A percentile compares a stretch with the other conserved stretches of the same genome.
These are phyloP conservation scores for Resseliella maxima DNA, from an alignment of 2,888 invertebrate species.

Conservation along the genomic window DNA sequence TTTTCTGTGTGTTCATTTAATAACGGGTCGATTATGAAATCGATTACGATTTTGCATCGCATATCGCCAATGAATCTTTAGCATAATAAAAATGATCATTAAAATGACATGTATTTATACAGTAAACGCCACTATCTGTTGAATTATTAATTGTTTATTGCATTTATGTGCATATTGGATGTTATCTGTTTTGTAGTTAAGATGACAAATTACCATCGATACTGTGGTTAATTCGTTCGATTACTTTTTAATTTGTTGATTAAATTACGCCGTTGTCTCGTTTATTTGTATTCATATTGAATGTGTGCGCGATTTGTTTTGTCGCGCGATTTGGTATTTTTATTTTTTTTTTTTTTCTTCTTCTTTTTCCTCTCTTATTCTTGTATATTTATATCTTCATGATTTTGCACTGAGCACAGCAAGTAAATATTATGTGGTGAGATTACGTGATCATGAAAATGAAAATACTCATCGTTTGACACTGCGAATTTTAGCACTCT, in stretches of 20 bases:
- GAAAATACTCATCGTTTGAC: background rate
- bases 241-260: background rate
- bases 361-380: too few relatives aligned
- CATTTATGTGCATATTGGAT: conserved; percentile 38
- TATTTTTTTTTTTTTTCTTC: background rate
- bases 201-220: background rate
- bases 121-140: background rate
- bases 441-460: conserved; percentile 37
- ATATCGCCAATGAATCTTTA: background rate
- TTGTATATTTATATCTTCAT: background rate
- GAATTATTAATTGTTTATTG: conserved; percentile 21
- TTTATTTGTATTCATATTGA: background rate
- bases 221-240: background rate
- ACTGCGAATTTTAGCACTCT: background rate
- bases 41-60: background rate
- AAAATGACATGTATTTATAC: conserved; percentile 34
- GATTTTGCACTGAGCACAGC: background rate
- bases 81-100: background rate
- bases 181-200: background rate
- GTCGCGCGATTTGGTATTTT: background rate
- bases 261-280: conserved; percentile 2
- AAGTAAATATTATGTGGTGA: background rate
- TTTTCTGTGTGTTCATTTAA: background rate
- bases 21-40: conserved; percentile 5
- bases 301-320: conserved; percentile 34